phyloP scores from a whole-genome alignment of 2,113 vertebrate genomes.

The Cnemophilus loriae region DNA sequence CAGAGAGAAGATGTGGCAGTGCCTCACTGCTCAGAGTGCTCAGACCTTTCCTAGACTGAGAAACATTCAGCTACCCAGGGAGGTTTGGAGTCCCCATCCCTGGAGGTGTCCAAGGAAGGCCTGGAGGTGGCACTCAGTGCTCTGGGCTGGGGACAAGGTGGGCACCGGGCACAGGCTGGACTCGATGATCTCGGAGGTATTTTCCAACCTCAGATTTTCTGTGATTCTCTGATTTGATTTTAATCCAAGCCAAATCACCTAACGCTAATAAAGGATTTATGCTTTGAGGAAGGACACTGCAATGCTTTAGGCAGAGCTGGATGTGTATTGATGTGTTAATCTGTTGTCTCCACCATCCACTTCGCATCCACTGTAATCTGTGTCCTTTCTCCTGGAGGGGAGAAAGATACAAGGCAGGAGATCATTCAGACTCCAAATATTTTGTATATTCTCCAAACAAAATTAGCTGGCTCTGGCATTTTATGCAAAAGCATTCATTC shows the following conservation, averaged over 20 bases:
- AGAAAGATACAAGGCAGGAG: neutral
- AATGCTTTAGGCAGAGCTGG: neutral
- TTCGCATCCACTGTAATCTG: neutral
- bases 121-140: neutral
- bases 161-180: fast-evolving
- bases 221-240: neutral
- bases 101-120: neutral
- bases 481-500: neutral
- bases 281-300: neutral
- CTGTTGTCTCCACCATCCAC: neutral
- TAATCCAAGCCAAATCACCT: neutral
- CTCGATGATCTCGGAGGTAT: neutral
- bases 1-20: neutral
- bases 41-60: neutral
- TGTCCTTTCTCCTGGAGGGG: neutral
- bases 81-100: neutral
- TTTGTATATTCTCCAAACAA: neutral
- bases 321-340: neutral
- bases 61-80: neutral
- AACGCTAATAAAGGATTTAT: neutral
- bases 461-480: neutral
- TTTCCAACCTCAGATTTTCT: neutral
- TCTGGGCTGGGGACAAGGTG: neutral
- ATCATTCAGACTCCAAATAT: neutral
- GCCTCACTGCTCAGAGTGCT: neutral